Percentiles rank a stretch among this genome's conserved stretches.
Conservation (phyloP, 2,888 invertebrate species). For the Metopia argyrocephala region DNA sequence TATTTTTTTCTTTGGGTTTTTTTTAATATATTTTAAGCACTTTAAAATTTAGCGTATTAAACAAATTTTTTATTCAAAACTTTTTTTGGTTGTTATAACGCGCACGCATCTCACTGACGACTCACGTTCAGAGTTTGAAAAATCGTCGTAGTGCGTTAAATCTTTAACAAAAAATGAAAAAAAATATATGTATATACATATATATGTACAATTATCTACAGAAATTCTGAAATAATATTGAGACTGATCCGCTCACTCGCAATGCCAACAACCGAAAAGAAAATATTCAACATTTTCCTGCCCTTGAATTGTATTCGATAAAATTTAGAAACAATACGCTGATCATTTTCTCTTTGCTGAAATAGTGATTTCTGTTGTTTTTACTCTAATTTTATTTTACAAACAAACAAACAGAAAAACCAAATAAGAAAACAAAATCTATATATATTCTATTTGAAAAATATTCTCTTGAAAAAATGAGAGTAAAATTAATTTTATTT, state of each 20-base stretch:
- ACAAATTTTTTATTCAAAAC: conserved; percentile 3
- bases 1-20: conserved; percentile 17
- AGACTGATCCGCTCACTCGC: conserved; percentile 29
- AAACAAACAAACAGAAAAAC: conserved; percentile 4
- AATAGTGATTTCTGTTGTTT: conserved; percentile 11
- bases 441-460: no score
- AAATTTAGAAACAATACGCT: no score
- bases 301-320: conserved; percentile 65
- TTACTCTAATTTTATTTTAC: conserved; percentile 4
- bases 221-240: conserved; percentile 44
- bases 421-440: no score
- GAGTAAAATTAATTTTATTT: no score
- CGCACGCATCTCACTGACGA: conserved; percentile 54
- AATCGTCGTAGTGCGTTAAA: conserved; percentile 44
- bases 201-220: no score
- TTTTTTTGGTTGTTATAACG: conserved; percentile 43
- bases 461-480: no score
- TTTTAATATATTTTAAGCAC: conserved; percentile 27
- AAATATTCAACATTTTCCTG: conserved; percentile 62
- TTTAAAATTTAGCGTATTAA: background rate
- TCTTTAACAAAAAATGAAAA: conserved; percentile 43
- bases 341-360: conserved; percentile 6
- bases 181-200: no score
- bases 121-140: conserved; percentile 40
- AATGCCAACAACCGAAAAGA: conserved; percentile 59